Evolutionary conservation across 2,888 invertebrate genomes (phyloP).

Genomic region (Cheilosia vernalis): DNA sequence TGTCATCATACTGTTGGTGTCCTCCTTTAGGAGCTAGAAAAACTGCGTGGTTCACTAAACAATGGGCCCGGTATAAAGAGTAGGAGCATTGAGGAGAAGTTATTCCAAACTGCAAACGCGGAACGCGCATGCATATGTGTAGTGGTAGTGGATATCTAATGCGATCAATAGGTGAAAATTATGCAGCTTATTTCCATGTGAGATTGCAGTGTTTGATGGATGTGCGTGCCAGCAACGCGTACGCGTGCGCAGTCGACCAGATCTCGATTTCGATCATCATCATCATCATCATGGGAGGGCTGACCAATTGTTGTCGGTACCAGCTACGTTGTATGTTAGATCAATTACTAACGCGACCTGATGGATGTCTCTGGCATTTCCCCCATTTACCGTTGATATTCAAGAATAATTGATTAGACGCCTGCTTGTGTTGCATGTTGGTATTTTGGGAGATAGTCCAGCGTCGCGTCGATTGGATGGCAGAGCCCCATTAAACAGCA

Average conservation of each 20-base stretch:
- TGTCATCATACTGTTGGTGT: slow-evolving; percentile 27
- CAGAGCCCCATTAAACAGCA: slow-evolving; percentile 19
- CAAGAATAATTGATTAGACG: slow-evolving; percentile 59
- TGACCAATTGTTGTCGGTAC: slow-evolving; percentile 51
- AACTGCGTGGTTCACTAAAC: slow-evolving; percentile 34
- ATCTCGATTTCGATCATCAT: slow-evolving; percentile 31
- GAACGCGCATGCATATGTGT: slow-evolving; percentile 11
- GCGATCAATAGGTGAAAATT: slow-evolving; percentile 48
- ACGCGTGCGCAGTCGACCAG: slow-evolving; percentile 37
- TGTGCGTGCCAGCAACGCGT: slow-evolving; percentile 50
- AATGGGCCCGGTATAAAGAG: slow-evolving; percentile 12
- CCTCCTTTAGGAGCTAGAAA: slow-evolving; percentile 12
- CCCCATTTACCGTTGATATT: slow-evolving; percentile 37
- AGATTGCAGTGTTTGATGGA: slow-evolving; percentile 47
- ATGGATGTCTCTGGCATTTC: slow-evolving; percentile 44
- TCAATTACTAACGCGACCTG: slow-evolving; percentile 41
- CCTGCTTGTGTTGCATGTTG: slow-evolving; percentile 32
- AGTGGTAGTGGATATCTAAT: slow-evolving; percentile 8
- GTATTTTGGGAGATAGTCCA: slow-evolving; percentile 36
- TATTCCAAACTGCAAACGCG: slow-evolving; percentile 9
- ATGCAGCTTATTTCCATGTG: slow-evolving; percentile 42
- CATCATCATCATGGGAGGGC: slow-evolving; percentile 41
- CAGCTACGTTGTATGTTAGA: slow-evolving; percentile 33
- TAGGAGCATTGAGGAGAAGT: background rate
- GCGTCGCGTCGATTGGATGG: slow-evolving; percentile 12